Evolutionary conservation across 2,113 vertebrate species (phyloP).

Genomic region (Solea senegalensis): DNA sequence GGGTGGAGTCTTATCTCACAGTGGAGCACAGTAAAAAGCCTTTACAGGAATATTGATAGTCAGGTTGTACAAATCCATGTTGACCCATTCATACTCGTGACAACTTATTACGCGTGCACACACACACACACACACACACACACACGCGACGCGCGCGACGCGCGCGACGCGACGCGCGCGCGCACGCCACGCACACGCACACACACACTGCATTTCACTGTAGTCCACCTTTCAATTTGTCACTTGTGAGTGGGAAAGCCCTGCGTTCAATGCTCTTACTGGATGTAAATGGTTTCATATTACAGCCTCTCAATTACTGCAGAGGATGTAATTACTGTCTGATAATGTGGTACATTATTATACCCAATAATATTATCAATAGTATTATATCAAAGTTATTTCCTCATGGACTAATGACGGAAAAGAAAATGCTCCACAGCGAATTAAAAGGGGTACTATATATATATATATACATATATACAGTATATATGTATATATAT

Average conservation of each 20-base stretch:
- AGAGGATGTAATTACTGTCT: not conserved
- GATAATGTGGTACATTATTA: constrained; percentile 3
- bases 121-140: too few relatives aligned
- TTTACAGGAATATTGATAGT: constrained; percentile 30
- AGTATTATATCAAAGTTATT: not conserved
- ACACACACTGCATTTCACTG: too few relatives aligned
- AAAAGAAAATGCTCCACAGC: not conserved
- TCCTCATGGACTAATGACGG: not conserved
- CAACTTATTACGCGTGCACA: too few relatives aligned
- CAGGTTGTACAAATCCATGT: too few relatives aligned
- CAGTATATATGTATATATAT: too few relatives aligned
- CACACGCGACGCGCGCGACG: too few relatives aligned
- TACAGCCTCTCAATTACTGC: too few relatives aligned
- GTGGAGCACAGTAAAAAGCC: constrained; percentile 22
- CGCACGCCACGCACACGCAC: too few relatives aligned
- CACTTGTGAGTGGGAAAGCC: not conserved
- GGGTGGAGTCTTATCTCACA: constrained; percentile 52
- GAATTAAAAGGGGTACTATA: not conserved
- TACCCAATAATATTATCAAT: not conserved
- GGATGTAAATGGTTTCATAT: too few relatives aligned
- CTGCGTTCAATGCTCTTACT: not conserved
- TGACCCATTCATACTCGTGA: too few relatives aligned
- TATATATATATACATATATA: too few relatives aligned
- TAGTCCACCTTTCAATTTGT: not conserved
- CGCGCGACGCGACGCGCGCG: too few relatives aligned